Conservation (phyloP, 37 sponge, comb jelly and placozoan genomes). For the Amphimedon queenslandica region DNA sequence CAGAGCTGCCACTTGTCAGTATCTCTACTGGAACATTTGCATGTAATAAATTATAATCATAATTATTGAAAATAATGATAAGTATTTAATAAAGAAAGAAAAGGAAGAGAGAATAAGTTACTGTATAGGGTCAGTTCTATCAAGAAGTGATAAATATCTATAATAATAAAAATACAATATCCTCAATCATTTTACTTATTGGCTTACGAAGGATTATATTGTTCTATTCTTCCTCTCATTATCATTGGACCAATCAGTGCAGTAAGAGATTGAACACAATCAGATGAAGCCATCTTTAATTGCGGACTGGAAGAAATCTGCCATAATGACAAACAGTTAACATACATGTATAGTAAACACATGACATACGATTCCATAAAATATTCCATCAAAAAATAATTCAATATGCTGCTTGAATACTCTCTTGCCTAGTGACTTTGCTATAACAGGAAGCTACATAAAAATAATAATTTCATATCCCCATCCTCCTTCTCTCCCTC, state of each 20-base stretch:
- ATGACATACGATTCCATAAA: conserved; percentile 33
- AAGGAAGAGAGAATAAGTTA: too few relatives aligned
- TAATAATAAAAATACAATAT: too few relatives aligned
- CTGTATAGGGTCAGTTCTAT: too few relatives aligned
- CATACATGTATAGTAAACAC: background rate
- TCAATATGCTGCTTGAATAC: conserved; percentile 51
- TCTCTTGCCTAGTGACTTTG: conserved; percentile 51
- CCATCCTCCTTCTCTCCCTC: background rate
- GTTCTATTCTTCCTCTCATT: conserved; percentile 59
- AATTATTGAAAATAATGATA: too few relatives aligned
- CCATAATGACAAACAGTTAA: background rate
- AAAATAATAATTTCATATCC: background rate
- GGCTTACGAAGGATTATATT: conserved; percentile 33
- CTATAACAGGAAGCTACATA: conserved; percentile 46
- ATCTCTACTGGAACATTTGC: too few relatives aligned
- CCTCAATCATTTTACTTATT: background rate
- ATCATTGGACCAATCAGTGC: conserved; percentile 47
- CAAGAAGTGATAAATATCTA: too few relatives aligned
- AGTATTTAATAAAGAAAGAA: too few relatives aligned
- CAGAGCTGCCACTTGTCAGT: too few relatives aligned
- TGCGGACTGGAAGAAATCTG: conserved; percentile 7
- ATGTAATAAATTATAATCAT: too few relatives aligned
- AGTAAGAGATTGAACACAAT: conserved; percentile 42
- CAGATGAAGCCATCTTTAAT: conserved; percentile 14
- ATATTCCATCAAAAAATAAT: conserved; percentile 45